Evolutionary conservation across 1,140 invertebrate genomes (phyloP), one percentile per base, ranked within the genome.

Genomic region (Drosophila subpulchrella): DNA sequence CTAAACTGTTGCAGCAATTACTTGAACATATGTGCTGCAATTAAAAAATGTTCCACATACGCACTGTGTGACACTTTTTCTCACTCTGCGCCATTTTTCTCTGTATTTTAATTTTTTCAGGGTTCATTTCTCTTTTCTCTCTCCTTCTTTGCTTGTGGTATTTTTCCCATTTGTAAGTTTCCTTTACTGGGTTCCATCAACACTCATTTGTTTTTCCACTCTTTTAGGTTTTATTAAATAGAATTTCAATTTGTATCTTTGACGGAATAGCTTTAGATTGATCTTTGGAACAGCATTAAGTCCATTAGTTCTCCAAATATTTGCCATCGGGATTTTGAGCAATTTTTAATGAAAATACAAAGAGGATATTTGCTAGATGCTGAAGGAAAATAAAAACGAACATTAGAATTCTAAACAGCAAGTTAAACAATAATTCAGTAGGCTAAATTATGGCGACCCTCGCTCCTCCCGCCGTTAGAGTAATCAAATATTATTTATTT

Each of bases 401-500:
- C 73, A 67, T 75, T 75, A 20, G 59, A 53, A 77, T 81, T 81
- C 74, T 15, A 47, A 71, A 48, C 82, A 78, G 78, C 70, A 72
- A 86, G 71, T 75, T 48, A 47, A 75, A 72, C 70, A 81, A 88
- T 86, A 86, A 77, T 59, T 81, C 78, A 81, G 57, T 38, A 30
- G 53, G 55, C 57, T 60, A 60, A 75, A 75, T 75, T 78, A 78
- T 81, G 54, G 65, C 65, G 42, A 56, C 67, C 44, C 65, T 24
- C 50, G 15, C 48, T 41, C 27, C 38, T 8, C 7, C 41, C 41
- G 4, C 20, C 46, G 36, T 17, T 46, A 44, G 32, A 61, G 78
- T 85, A 86, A 88, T 86, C 82, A 86, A 86, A 88, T 86, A 88
- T 86, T 86, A 88, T 86, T 86, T 86, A 86, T 86, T 88, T 82